Evolutionary conservation across 1,140 invertebrate species (phyloP), one percentile per base, ranked within the genome.

Genomic region (Capitella teleta): DNA sequence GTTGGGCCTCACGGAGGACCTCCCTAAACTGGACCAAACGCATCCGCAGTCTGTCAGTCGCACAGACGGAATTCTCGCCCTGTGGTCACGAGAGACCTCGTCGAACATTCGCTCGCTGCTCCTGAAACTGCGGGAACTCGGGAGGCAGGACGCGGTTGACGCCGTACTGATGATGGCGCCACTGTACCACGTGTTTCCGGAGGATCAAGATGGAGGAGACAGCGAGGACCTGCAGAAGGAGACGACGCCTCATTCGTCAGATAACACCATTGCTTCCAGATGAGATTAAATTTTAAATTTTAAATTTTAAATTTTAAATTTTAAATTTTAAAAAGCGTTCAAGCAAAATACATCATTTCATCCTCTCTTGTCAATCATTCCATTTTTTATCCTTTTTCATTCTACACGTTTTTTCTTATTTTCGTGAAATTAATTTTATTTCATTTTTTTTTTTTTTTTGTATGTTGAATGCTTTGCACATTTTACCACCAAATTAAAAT

Each of bases 1-100:
- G 51, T 67, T 88, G 25, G 84, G 84, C 21, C 68, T 83, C 44
- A 64, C 74, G 23, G 76, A 79, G 40, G 66, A 72, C 42, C 54
- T 81, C 14, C 78, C 78, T 10, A 62, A 67, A 19, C 50, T 79
- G 12, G 78, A 80, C 52, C 51, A 43, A 19, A 26, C 36, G 4
- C 24, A 51, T 21, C 38, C 12, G 16, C 28, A 44, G 40, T 58
- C 64, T 23, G 62, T 58, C 8, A 76, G 76, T 42, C 64, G 70
- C 24, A 78, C 76, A 2, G 71, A 75, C 44, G 61, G 71, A 50
- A 58, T 78, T 14, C 53, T 79, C 8, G 65, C 66, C 43, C 74
- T 77, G 56, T 79, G 76, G 75, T 52, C 60, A 2, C 57, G 67
- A 44, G 60, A 61, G n/a, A 61, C 64, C 12, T 59, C 70, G 28